Conservation (phyloP, 2,888 invertebrate genomes). For the Polyommatus iphigenia region DNA sequence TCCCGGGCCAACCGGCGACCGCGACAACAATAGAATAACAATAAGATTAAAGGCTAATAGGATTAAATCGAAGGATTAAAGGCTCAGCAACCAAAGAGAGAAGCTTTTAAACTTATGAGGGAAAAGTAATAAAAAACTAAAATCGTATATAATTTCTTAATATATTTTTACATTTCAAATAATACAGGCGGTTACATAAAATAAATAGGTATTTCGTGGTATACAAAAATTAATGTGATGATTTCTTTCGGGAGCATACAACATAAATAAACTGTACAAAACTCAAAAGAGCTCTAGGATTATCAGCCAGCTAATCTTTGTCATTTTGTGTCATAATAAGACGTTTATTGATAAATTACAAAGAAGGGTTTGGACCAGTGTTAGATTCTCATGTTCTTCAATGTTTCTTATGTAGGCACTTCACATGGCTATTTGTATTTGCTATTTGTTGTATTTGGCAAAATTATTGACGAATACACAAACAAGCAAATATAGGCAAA, state of each 20-base stretch:
- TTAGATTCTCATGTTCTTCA: background rate
- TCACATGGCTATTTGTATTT: too few species aligned
- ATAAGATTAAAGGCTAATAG: too few species aligned
- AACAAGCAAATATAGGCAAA: too few species aligned
- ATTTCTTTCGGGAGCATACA: slow-evolving; percentile 43
- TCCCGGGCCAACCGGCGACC: too few species aligned
- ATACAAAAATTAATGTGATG: slow-evolving; percentile 59
- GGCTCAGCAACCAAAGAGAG: background rate
- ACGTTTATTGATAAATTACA: background rate
- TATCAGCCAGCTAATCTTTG: slow-evolving; percentile 18
- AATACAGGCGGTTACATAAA: slow-evolving; percentile 78
- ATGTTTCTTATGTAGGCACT: too few species aligned
- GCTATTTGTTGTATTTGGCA: too few species aligned
- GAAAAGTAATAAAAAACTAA: slow-evolving; percentile 43
- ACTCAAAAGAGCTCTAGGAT: slow-evolving; percentile 33
- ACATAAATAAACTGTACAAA: slow-evolving; percentile 44
- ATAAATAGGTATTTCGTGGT: slow-evolving; percentile 67
- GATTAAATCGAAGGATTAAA: too few species aligned
- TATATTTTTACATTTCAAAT: slow-evolving; percentile 78
- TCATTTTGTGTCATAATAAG: slow-evolving; percentile 10
- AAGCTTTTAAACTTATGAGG: background rate
- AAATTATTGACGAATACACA: too few species aligned
- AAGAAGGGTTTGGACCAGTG: background rate
- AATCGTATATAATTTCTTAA: slow-evolving; percentile 65
- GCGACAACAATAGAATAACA: too few species aligned